These are phyloP conservation scores for Stigmatopora nigra DNA, from an alignment of 2,113 vertebrate genomes.

Conservation along the genomic window DNA sequence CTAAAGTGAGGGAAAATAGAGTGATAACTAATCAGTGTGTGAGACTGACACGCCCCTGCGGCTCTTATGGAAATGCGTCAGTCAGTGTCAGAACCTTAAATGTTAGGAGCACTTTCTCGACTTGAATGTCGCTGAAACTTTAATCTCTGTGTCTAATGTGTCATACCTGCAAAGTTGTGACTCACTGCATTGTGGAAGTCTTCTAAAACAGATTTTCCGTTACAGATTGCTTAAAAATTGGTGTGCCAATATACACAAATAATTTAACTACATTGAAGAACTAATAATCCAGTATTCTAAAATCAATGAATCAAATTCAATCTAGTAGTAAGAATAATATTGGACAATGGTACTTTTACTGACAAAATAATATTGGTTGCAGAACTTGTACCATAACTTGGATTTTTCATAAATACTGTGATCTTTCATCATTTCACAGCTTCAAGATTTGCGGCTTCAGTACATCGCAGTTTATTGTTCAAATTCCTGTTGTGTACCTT, in stretches of 20 bases:
- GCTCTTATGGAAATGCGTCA: conserved; percentile 13
- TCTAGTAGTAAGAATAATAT: too few relatives aligned
- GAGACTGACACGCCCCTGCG: conserved; percentile 3
- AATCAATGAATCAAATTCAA: too few relatives aligned
- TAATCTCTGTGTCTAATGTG: neutral
- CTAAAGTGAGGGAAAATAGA: conserved; percentile 1
- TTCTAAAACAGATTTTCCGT: conserved; percentile 20
- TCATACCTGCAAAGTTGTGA: neutral
- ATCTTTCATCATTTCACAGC: too few relatives aligned
- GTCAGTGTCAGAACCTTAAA: conserved; percentile 5
- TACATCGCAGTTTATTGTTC: too few relatives aligned
- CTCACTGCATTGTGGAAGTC: conserved; percentile 22
- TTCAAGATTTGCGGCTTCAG: too few relatives aligned
- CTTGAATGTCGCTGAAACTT: neutral
- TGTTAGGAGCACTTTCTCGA: too few relatives aligned
- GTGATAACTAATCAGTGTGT: conserved; percentile 11
- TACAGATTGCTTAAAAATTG: neutral
- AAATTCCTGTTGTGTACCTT: too few relatives aligned
- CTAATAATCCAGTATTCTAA: neutral
- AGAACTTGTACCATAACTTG: too few relatives aligned
- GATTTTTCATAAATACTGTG: too few relatives aligned
- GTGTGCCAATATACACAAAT: neutral
- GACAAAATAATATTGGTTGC: too few relatives aligned
- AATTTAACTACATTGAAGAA: neutral
- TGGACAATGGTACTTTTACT: too few relatives aligned